Evolutionary conservation across 2,113 vertebrate genomes (phyloP).

Genomic region (Taurulus bubalis): DNA sequence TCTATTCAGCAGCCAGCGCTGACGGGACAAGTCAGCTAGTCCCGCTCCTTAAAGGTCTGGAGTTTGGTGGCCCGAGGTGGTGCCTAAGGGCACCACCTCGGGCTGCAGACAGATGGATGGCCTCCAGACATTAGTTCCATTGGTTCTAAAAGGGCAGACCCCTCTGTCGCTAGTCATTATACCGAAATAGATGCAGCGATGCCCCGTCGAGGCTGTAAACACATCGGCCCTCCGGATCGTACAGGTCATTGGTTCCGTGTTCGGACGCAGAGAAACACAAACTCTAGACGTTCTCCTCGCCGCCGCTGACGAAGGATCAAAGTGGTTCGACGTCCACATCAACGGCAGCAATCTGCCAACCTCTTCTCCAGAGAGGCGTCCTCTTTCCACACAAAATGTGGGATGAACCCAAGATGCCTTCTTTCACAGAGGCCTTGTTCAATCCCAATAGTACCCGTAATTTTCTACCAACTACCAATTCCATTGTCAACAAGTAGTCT

Average conservation of each 20-base stretch:
- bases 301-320: conserved; percentile 20
- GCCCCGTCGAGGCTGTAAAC: neutral
- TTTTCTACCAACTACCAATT: too few relatives aligned
- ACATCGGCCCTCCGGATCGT: neutral
- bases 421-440: neutral
- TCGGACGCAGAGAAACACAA: neutral
- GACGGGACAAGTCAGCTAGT: conserved; percentile 71
- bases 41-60: conserved; percentile 60
- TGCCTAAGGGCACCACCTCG: conserved; percentile 50
- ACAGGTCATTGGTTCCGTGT: neutral
- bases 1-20: conserved; percentile 63
- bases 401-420: conserved; percentile 19
- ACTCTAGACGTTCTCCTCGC: neutral
- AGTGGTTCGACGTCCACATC: neutral
- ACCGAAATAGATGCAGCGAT: conserved; percentile 23
- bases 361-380: conserved; percentile 36
- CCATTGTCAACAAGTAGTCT: neutral
- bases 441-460: too few relatives aligned
- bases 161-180: conserved; percentile 25
- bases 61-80: too few relatives aligned
- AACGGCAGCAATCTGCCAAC: conserved; percentile 23
- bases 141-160: conserved; percentile 58
- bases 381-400: conserved; percentile 8
- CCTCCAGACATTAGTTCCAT: conserved; percentile 74
- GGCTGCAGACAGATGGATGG: conserved; percentile 78